Percentiles rank a stretch among this genome's conserved stretches.
Evolutionary conservation across 2,113 vertebrate species (phyloP).

Genomic region (Tauraco erythrolophus): DNA sequence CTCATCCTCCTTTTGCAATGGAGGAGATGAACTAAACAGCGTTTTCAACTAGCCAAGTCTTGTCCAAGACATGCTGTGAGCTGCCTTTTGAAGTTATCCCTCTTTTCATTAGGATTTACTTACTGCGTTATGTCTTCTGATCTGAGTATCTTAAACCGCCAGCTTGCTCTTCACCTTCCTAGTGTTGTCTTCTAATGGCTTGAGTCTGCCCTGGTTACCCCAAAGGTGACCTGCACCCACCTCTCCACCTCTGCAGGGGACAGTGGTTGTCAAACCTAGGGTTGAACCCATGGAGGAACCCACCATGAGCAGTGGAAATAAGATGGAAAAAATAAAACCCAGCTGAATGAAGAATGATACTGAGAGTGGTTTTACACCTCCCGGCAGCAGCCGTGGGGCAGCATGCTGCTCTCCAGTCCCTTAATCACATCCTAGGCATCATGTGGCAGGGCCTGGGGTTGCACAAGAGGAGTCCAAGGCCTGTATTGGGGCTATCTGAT

Average conservation of each 20-base stretch:
- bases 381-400: not conserved
- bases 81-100: not conserved
- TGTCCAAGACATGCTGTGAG: fast-evolving
- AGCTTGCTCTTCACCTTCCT: not conserved
- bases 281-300: not conserved
- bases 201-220: not conserved
- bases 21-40: not conserved
- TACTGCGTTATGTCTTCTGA: not conserved
- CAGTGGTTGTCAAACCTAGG: not conserved
- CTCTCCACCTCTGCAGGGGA: not conserved
- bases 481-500: not conserved
- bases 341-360: not conserved
- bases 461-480: not conserved
- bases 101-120: not conserved
- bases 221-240: not conserved
- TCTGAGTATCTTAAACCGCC: not conserved
- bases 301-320: not conserved
- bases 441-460: no score
- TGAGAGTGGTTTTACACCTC: not conserved
- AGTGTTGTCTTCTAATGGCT: not conserved
- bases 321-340: not conserved
- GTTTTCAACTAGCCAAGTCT: not conserved
- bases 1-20: not conserved
- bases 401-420: not conserved
- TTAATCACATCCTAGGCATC: no score